Evolutionary conservation across 2,888 invertebrate species (phyloP).

Genomic region (Euplagia quadripunctaria): DNA sequence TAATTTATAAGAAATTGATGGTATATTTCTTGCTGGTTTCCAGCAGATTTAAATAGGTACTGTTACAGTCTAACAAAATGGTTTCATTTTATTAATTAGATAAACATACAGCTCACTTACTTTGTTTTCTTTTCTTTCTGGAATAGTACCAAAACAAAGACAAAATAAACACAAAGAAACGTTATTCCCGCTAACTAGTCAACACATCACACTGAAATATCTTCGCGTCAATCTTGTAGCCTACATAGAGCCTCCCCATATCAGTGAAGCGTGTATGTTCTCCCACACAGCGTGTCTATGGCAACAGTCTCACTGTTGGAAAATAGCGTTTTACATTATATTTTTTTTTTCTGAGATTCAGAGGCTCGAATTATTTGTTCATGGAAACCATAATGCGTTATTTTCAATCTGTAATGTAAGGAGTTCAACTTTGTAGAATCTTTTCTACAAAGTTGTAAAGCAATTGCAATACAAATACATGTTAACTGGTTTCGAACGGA

Average conservation of each 20-base stretch:
- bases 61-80: neutral
- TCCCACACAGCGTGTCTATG: neutral
- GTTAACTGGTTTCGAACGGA: neutral
- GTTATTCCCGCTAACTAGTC: constrained; percentile 19
- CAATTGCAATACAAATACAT: neutral
- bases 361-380: neutral
- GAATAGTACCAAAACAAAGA: constrained; percentile 13
- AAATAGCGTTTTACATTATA: neutral
- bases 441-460: neutral
- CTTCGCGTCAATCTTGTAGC: constrained; percentile 15
- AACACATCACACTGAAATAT: constrained; percentile 24
- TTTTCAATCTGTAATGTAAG: neutral
- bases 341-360: neutral
- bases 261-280: neutral
- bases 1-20: neutral
- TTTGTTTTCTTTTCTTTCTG: constrained; percentile 7
- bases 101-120: neutral
- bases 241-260: neutral
- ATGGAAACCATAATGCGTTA: too few relatives aligned
- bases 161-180: constrained; percentile 10
- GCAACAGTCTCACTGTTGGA: neutral
- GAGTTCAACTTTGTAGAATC: neutral
- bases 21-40: neutral
- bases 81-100: too few relatives aligned
- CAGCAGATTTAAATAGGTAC: neutral